These are phyloP conservation scores for Cylloceria caligata DNA, from an alignment of 2,888 invertebrate species.

Conservation along the genomic window DNA sequence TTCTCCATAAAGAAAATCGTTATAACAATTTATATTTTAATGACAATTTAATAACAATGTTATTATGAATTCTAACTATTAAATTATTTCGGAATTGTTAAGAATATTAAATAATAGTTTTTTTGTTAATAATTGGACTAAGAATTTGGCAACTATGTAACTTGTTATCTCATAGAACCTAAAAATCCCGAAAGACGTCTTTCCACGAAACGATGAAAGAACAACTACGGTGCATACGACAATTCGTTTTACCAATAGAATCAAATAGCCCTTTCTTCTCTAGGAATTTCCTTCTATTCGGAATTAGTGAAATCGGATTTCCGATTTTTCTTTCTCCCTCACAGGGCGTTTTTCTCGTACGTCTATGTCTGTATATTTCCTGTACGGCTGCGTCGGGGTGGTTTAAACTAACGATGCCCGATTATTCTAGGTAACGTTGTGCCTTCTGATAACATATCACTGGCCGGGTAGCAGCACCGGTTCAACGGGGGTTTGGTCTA, in stretches of 20 bases:
- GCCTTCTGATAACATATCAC: conserved; percentile 69
- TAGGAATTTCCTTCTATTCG: conserved; percentile 17
- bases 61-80: too few relatives aligned
- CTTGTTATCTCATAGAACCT: too few relatives aligned
- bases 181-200: too few relatives aligned
- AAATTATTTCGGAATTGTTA: too few relatives aligned
- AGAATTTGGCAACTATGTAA: too few relatives aligned
- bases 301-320: conserved; percentile 64
- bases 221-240: background rate
- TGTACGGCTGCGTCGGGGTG: conserved; percentile 46
- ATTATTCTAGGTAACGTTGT: conserved; percentile 69
- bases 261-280: conserved; percentile 23
- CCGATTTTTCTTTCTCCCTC: conserved; percentile 58
- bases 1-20: background rate
- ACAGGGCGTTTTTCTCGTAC: background rate
- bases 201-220: too few relatives aligned
- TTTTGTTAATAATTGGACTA: too few relatives aligned
- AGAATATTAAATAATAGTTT: too few relatives aligned
- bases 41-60: background rate
- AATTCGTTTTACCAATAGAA: conserved; percentile 8
- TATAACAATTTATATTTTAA: background rate
- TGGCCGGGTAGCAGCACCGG: conserved; percentile 63
- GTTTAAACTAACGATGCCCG: conserved; percentile 69
- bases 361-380: conserved; percentile 25
- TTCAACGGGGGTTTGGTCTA: conserved; percentile 36